Evolutionary conservation across 1,140 invertebrate genomes (phyloP).

Genomic region (Monochamus saltuarius): DNA sequence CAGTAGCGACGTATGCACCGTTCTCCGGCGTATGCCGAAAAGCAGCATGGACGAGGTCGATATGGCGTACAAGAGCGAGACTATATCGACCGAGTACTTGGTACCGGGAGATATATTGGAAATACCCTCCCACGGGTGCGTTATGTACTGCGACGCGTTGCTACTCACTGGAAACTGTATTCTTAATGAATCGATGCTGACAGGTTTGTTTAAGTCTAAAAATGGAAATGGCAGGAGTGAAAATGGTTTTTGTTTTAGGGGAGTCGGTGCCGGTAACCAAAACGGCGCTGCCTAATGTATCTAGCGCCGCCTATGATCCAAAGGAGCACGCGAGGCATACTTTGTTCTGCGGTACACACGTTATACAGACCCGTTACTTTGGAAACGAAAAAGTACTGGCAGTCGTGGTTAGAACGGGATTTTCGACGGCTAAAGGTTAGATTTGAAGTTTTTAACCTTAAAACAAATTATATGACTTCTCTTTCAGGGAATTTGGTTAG

Average conservation of each 20-base stretch:
- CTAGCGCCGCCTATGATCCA: conserved; percentile 67
- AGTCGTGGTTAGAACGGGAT: conserved; percentile 77
- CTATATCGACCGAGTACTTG: conserved; percentile 61
- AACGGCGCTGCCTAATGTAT: conserved; percentile 74
- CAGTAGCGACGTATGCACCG: conserved; percentile 65
- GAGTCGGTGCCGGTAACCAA: conserved; percentile 92
- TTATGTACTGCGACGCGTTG: conserved; percentile 84
- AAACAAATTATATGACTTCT: background rate
- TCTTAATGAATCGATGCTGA: conserved; percentile 97
- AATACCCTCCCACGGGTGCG: conserved; percentile 76
- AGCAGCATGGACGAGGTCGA: conserved; percentile 25
- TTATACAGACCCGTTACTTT: conserved; percentile 94
- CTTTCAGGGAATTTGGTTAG: conserved; percentile 69
- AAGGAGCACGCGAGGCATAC: conserved; percentile 89
- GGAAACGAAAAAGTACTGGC: conserved; percentile 70
- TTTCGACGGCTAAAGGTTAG: conserved; percentile 84
- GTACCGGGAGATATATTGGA: conserved; percentile 81
- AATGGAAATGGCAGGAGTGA: conserved; percentile 36
- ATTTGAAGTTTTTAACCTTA: background rate
- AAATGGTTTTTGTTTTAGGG: conserved; percentile 55
- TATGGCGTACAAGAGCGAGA: conserved; percentile 29
- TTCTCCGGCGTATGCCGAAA: conserved; percentile 52
- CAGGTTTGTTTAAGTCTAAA: conserved; percentile 60
- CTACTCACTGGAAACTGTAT: conserved; percentile 84
- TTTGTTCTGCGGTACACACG: conserved; percentile 91